phyloP scores from a whole-genome alignment of 1,140 invertebrate species.

The Drosophila triauraria region DNA sequence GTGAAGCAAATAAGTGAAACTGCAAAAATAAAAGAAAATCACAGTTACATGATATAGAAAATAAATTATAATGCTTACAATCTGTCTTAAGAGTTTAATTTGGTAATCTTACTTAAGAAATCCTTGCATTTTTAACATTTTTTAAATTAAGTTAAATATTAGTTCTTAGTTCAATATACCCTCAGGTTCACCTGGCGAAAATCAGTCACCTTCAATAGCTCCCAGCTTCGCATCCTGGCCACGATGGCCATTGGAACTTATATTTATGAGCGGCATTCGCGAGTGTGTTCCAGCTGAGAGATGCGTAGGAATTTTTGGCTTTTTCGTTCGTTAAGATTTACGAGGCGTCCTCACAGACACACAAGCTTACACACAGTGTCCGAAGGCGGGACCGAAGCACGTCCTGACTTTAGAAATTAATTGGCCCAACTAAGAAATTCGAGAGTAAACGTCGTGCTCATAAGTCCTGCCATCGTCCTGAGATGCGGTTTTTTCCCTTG shows the following conservation, averaged over 20 bases:
- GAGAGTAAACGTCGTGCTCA: constrained; percentile 77
- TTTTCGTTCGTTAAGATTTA: constrained; percentile 82
- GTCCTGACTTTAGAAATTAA: constrained; percentile 81
- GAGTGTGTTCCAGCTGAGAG: constrained; percentile 54
- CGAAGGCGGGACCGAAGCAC: constrained; percentile 29
- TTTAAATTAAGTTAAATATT: neutral
- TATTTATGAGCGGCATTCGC: constrained; percentile 78
- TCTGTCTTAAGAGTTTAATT: too few species aligned
- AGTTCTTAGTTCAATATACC: constrained; percentile 7
- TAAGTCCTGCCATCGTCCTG: constrained; percentile 71
- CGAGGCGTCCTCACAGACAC: constrained; percentile 56
- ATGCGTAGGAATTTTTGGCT: constrained; percentile 80
- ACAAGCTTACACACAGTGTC: constrained; percentile 13
- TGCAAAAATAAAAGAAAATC: neutral
- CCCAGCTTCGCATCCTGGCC: constrained; percentile 15
- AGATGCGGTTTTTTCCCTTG: constrained; percentile 56
- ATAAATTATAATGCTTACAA: too few species aligned
- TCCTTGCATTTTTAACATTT: neutral
- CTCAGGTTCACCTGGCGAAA: neutral
- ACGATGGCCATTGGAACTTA: constrained; percentile 59
- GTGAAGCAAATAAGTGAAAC: neutral
- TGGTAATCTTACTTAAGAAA: neutral
- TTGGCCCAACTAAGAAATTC: constrained; percentile 84
- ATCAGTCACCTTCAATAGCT: constrained; percentile 37
- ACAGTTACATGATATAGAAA: too few species aligned